phyloP scores from a whole-genome alignment of 2,797 vertebrate genomes.

The Liasis olivaceus region DNA sequence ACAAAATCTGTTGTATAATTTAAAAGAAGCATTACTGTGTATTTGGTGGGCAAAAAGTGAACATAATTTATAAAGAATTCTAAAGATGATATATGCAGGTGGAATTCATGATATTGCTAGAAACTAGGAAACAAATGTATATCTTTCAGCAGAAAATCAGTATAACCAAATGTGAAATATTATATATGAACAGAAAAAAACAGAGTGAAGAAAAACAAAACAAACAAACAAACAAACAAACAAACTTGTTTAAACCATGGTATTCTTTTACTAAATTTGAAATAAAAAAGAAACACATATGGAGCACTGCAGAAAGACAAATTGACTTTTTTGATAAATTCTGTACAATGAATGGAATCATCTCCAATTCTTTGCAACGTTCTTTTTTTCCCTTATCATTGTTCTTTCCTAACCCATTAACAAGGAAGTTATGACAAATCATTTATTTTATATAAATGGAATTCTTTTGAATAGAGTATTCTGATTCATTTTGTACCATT shows the following conservation, averaged over 20 bases:
- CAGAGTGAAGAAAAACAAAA: background rate
- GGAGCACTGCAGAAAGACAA: background rate
- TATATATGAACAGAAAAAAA: background rate
- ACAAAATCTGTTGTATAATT: background rate
- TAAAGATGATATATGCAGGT: background rate
- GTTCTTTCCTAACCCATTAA: background rate
- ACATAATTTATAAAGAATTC: background rate
- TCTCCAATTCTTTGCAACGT: background rate
- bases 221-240: background rate
- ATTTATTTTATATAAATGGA: background rate
- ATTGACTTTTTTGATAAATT: background rate
- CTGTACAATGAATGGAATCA: background rate
- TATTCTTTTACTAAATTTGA: background rate
- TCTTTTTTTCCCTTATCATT: background rate
- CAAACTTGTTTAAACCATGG: background rate
- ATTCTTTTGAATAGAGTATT: background rate
- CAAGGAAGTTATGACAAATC: background rate
- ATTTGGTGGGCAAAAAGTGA: background rate
- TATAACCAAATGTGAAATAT: background rate
- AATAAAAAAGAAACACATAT: background rate
- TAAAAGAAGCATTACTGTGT: background rate
- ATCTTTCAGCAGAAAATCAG: background rate
- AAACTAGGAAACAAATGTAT: background rate
- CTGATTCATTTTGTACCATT: background rate
- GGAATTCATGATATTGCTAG: background rate